Conservation (phyloP, 1,140 invertebrate species). For the Cylas formicarius region DNA sequence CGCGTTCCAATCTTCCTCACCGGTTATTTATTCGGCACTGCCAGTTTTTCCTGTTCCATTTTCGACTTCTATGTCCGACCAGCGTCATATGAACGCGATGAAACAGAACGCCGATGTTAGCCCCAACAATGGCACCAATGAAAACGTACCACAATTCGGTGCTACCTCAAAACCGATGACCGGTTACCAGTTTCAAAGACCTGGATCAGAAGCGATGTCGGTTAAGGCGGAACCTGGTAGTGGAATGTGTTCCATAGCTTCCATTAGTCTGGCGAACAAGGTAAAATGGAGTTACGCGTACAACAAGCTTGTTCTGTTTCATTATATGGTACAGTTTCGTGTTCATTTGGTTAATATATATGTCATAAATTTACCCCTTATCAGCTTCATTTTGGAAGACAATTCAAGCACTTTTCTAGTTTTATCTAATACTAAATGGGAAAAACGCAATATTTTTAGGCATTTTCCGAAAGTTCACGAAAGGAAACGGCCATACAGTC, state of each 20-base stretch:
- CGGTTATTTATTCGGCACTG: slow-evolving; percentile 46
- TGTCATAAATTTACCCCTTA: too few relatives aligned
- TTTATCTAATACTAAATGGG: too few relatives aligned
- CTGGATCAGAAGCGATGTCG: slow-evolving; percentile 53
- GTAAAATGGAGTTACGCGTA: slow-evolving; percentile 20
- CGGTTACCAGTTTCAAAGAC: slow-evolving; percentile 39
- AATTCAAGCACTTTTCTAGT: too few relatives aligned
- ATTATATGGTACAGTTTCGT: too few relatives aligned
- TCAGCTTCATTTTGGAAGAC: too few relatives aligned
- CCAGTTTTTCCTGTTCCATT: slow-evolving; percentile 38
- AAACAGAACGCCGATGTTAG: background rate
- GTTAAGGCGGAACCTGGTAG: slow-evolving; percentile 57
- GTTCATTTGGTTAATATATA: too few relatives aligned
- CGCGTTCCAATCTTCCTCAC: slow-evolving; percentile 42
- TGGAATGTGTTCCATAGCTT: slow-evolving; percentile 44
- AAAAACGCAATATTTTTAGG: slow-evolving; percentile 26
- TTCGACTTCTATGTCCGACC: slow-evolving; percentile 1
- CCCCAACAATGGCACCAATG: slow-evolving; percentile 6
- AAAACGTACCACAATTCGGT: slow-evolving; percentile 16
- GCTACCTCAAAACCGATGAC: slow-evolving; percentile 6
- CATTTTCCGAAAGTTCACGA: slow-evolving; percentile 50
- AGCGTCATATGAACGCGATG: slow-evolving; percentile 7
- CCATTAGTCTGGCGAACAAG: slow-evolving; percentile 41
- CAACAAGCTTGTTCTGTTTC: background rate
- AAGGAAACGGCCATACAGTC: slow-evolving; percentile 43